Percentiles rank a stretch among this genome's conserved stretches.
Conservation (phyloP, 37 sponge, comb jelly and placozoan species). For the Spongia lamella region DNA sequence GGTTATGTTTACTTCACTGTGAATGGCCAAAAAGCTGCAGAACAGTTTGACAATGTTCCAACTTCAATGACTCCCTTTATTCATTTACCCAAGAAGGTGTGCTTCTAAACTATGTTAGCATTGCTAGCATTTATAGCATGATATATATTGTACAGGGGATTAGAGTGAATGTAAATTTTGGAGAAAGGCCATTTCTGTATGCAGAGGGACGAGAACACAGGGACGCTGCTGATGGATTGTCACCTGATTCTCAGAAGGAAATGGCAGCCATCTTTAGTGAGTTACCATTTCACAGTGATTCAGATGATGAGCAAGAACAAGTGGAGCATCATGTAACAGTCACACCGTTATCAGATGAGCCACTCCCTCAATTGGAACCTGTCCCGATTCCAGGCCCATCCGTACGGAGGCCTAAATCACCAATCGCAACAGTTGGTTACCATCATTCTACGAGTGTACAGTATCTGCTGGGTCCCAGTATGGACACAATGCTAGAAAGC, state of each 20-base stretch:
- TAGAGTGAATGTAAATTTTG: conserved; percentile 87
- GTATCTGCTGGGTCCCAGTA: conserved; percentile 53
- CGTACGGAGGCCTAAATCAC: conserved; percentile 39
- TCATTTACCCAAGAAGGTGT: conserved; percentile 83
- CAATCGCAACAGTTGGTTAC: conserved; percentile 68
- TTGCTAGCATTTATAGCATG: neutral
- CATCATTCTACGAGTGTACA: conserved; percentile 50
- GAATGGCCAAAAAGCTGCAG: conserved; percentile 60
- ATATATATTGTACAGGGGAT: conserved; percentile 40
- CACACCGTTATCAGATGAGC: neutral
- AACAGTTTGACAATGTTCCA: conserved; percentile 53
- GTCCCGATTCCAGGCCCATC: conserved; percentile 25
- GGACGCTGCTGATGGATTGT: conserved; percentile 67
- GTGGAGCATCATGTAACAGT: neutral
- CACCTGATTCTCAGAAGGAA: conserved; percentile 60
- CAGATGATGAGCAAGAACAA: conserved; percentile 15
- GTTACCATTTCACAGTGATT: conserved; percentile 68
- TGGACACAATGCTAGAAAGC: conserved; percentile 79
- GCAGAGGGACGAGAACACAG: conserved; percentile 76
- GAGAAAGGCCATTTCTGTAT: conserved; percentile 75
- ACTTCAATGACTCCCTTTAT: conserved; percentile 79
- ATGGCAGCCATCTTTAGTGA: conserved; percentile 53
- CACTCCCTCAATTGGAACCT: neutral
- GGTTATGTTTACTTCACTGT: conserved; percentile 88
- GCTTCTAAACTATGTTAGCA: neutral